These are phyloP conservation scores for Melanotaenia maccullochi DNA, from an alignment of 2,797 vertebrate species.

Conservation along the genomic window DNA sequence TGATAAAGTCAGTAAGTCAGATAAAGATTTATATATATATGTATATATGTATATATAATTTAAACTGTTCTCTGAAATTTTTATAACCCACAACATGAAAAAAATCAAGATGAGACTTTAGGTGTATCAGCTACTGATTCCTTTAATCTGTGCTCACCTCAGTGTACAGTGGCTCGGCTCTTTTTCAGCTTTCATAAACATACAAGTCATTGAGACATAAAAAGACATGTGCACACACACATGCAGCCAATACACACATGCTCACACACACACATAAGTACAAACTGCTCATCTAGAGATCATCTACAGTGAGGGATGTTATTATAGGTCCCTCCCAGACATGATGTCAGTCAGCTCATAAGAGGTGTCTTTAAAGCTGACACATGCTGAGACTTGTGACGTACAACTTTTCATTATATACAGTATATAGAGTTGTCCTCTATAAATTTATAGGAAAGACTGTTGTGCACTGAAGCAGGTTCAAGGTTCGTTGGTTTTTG, in stretches of 20 bases:
- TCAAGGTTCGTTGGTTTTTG: too few species aligned
- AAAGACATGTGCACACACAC: conserved; percentile 21
- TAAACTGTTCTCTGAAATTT: background rate
- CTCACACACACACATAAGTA: conserved; percentile 20
- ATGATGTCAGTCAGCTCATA: conserved; percentile 75
- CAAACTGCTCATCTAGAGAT: conserved; percentile 71
- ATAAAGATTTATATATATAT: too few species aligned
- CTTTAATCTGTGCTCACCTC: conserved; percentile 56
- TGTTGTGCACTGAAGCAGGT: conserved; percentile 22
- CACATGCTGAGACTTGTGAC: conserved; percentile 53
- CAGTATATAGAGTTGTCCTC: conserved; percentile 20
- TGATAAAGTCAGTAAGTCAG: background rate
- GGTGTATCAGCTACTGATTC: conserved; percentile 34
- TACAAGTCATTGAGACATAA: conserved; percentile 25
- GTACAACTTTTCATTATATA: conserved; percentile 49
- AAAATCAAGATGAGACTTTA: conserved; percentile 58
- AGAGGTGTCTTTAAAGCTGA: conserved; percentile 69
- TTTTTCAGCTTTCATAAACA: conserved; percentile 34
- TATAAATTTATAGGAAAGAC: conserved; percentile 17
- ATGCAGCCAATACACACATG: conserved; percentile 13
- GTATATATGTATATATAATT: too few species aligned
- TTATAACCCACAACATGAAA: conserved; percentile 56
- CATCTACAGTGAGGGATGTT: conserved; percentile 69
- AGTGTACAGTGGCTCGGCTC: conserved; percentile 19
- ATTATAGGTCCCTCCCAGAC: conserved; percentile 77